These are phyloP conservation scores for Baronia brevicornis DNA, from an alignment of 2,888 invertebrate species.

Conservation along the genomic window DNA sequence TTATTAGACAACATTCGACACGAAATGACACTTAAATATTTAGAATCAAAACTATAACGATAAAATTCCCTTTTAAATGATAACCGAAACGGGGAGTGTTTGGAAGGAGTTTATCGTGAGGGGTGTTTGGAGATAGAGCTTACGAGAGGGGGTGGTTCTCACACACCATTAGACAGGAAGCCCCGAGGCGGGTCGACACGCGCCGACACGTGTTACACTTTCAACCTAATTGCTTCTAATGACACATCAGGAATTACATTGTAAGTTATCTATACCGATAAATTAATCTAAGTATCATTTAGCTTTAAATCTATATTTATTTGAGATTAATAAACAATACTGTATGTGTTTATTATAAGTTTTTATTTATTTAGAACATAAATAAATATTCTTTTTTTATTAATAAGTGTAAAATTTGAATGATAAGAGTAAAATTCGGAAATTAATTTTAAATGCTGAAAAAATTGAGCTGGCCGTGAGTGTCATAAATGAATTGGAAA, in stretches of 20 bases:
- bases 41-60: slow-evolving; percentile 9
- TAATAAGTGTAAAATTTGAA: too few species aligned
- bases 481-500: too few species aligned
- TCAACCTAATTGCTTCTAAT: slow-evolving; percentile 69
- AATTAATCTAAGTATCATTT: slow-evolving; percentile 13
- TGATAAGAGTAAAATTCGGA: too few species aligned
- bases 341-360: too few species aligned
- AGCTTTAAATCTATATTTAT: too few species aligned
- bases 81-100: slow-evolving; percentile 12
- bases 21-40: too few species aligned
- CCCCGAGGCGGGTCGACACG: slow-evolving; percentile 52
- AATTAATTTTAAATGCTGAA: too few species aligned
- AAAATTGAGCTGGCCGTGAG: too few species aligned
- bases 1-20: too few species aligned
- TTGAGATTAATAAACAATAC: too few species aligned
- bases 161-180: slow-evolving; percentile 67
- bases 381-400: too few species aligned
- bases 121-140: slow-evolving; percentile 23
- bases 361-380: too few species aligned
- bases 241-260: slow-evolving; percentile 24
- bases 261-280: slow-evolving; percentile 8
- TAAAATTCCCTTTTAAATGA: slow-evolving; percentile 12
- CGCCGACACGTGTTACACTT: slow-evolving; percentile 66
- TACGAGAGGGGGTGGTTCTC: slow-evolving; percentile 31
- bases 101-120: slow-evolving; percentile 47